phyloP scores from a whole-genome alignment of 30 jellyfish, hydroid and myxozoan species.

The Cassiopea andromeda region DNA sequence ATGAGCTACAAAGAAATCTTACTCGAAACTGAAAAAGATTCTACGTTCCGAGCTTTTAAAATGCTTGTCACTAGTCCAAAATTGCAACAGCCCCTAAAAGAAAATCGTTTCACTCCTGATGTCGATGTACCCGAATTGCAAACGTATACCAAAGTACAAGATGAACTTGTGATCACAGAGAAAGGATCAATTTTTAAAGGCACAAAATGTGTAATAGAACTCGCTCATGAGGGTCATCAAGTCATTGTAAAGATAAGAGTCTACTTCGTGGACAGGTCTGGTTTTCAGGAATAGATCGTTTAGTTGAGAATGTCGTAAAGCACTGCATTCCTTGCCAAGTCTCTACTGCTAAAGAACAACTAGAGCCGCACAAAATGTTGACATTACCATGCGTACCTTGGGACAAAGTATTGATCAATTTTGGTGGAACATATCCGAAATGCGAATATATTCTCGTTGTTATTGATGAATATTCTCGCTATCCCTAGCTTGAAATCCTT shows the following conservation, averaged over 20 bases:
- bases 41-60: neutral
- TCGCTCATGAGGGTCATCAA: constrained; percentile 75
- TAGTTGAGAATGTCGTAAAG: constrained; percentile 10
- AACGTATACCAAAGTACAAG: neutral
- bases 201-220: constrained; percentile 16
- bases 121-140: neutral
- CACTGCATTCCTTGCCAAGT: constrained; percentile 75
- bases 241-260: constrained; percentile 62
- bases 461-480: constrained; percentile 45
- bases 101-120: neutral
- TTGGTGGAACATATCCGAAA: constrained; percentile 72
- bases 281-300: constrained; percentile 55
- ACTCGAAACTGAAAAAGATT: constrained; percentile 31
- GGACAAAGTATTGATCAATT: constrained; percentile 64
- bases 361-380: constrained; percentile 41
- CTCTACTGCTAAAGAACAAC: constrained; percentile 6
- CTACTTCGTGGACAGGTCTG: constrained; percentile 61
- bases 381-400: constrained; percentile 41
- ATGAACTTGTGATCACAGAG: neutral
- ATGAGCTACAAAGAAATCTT: constrained; percentile 24
- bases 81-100: neutral
- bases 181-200: neutral
- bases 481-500: constrained; percentile 72
- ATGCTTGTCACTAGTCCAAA: neutral
- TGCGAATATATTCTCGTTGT: constrained; percentile 53